Evolutionary conservation across 2,113 vertebrate species (phyloP).

Genomic region (Abramis brama): DNA sequence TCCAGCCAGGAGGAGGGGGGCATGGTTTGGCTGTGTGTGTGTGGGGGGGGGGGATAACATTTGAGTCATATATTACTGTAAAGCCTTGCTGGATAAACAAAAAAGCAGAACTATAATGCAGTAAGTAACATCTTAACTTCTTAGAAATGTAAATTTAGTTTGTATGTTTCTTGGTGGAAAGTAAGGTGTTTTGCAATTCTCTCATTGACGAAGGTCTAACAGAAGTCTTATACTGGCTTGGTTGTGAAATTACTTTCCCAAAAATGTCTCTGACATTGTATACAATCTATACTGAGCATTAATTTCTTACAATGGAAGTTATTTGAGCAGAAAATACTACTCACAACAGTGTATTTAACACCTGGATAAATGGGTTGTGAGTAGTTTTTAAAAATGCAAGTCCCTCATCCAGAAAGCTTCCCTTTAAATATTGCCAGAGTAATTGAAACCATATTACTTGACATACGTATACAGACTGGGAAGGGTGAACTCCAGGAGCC

Average conservation of each 20-base stretch:
- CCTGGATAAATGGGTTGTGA: background rate
- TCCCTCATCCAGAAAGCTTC: background rate
- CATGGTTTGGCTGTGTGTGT: constrained; percentile 85
- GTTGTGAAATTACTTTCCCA: background rate
- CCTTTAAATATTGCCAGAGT: background rate
- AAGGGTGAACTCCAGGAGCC: constrained; percentile 84
- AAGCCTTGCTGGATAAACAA: background rate
- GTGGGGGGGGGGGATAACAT: constrained; percentile 33
- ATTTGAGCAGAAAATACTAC: background rate
- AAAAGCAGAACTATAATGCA: background rate
- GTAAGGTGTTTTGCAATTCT: background rate
- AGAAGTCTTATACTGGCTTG: background rate
- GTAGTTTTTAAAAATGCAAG: background rate
- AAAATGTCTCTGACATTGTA: background rate
- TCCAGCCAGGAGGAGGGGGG: constrained; percentile 86
- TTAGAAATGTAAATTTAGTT: background rate
- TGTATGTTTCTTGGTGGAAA: background rate
- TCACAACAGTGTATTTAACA: background rate
- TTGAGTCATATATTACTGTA: background rate
- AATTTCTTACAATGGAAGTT: background rate
- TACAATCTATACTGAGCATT: background rate
- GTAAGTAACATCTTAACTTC: background rate
- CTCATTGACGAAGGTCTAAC: background rate
- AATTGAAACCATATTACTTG: background rate
- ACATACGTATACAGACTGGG: constrained; percentile 88